Evolutionary conservation across 2,888 invertebrate genomes (phyloP).

Genomic region (Chorisops tibialis): DNA sequence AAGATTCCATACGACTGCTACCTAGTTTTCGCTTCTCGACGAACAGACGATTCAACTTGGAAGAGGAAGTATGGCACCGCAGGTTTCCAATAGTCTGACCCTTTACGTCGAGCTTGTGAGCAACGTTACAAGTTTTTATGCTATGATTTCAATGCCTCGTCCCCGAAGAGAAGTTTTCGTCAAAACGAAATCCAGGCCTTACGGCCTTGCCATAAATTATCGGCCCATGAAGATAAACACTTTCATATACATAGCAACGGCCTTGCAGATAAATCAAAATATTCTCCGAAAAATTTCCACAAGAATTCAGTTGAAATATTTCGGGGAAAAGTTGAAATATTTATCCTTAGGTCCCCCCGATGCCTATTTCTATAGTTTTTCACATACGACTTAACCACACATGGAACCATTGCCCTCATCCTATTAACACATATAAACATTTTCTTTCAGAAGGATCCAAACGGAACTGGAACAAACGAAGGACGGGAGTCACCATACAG

Average conservation of each 20-base stretch:
- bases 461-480: too few species aligned
- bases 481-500: too few species aligned
- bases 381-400: too few species aligned
- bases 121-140: conserved; percentile 24
- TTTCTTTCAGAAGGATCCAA: too few species aligned
- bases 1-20: not conserved
- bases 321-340: too few species aligned
- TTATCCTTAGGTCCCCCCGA: too few species aligned
- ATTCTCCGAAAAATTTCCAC: conserved; percentile 27
- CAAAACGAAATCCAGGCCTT: not conserved
- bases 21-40: not conserved
- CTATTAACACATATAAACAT: too few species aligned
- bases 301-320: conserved; percentile 31
- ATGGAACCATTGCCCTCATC: too few species aligned
- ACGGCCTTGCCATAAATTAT: conserved; percentile 27
- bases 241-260: conserved; percentile 18
- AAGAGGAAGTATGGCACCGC: not conserved
- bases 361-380: too few species aligned
- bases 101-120: not conserved
- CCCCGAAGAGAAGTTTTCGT: conserved; percentile 27
- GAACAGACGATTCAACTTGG: not conserved
- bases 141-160: conserved; percentile 10
- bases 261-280: conserved; percentile 30
- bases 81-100: not conserved
- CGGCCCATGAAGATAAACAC: conserved; percentile 27